These are phyloP conservation scores for Crioceris asparagi DNA, from an alignment of 2,888 invertebrate species.

Conservation along the genomic window DNA sequence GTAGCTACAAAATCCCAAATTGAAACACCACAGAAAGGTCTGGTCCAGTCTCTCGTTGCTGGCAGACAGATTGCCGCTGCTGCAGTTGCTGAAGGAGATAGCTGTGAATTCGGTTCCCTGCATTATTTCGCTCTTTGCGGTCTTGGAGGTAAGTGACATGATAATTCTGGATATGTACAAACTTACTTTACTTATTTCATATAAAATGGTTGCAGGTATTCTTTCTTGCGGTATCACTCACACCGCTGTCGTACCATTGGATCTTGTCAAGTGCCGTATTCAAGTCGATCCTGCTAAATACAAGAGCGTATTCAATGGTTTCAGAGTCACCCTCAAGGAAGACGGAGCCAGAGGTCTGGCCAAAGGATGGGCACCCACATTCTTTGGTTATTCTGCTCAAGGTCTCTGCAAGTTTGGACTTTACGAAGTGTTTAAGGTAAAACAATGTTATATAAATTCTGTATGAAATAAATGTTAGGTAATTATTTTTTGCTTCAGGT, in stretches of 20 bases:
- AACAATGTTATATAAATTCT: too few species aligned
- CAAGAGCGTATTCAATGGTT: conserved; percentile 77
- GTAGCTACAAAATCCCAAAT: conserved; percentile 10
- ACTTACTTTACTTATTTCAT: not conserved
- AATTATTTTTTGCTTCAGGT: conserved; percentile 62
- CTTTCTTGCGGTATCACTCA: conserved; percentile 75
- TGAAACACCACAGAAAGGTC: conserved; percentile 18
- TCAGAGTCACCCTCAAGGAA: conserved; percentile 75
- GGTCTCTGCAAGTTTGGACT: conserved; percentile 97
- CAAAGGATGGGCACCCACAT: conserved; percentile 96
- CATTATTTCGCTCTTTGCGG: conserved; percentile 92
- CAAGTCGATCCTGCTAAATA: conserved; percentile 93
- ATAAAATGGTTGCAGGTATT: conserved; percentile 34
- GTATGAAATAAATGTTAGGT: too few species aligned
- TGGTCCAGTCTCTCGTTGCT: conserved; percentile 32
- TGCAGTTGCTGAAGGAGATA: conserved; percentile 27
- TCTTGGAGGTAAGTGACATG: conserved; percentile 56
- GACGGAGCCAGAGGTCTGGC: conserved; percentile 78
- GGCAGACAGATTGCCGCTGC: conserved; percentile 33
- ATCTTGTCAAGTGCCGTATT: conserved; percentile 90
- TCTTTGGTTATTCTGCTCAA: conserved; percentile 91
- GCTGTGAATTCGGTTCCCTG: conserved; percentile 80
- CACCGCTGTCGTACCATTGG: conserved; percentile 90
- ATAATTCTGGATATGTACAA: not conserved
- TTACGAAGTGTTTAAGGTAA: conserved; percentile 64